Percentiles rank a stretch among this genome's conserved stretches.
Conservation (phyloP, 2,113 vertebrate species). For the Sturnira hondurensis region DNA sequence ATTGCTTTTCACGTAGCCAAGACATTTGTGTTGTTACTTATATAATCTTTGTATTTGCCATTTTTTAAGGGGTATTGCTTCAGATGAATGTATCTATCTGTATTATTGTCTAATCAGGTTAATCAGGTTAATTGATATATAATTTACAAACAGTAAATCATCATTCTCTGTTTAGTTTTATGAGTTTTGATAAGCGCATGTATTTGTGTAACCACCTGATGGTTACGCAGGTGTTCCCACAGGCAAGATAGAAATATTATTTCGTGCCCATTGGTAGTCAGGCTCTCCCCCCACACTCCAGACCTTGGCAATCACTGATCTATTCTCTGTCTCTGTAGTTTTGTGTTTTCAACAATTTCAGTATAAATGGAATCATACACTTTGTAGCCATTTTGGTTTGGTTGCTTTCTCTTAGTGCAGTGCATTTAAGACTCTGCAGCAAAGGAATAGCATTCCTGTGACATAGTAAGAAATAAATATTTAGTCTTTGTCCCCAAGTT, state of each 20-base stretch:
- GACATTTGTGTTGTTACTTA: not conserved
- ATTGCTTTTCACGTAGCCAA: not conserved
- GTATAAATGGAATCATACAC: not conserved
- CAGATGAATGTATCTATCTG: not conserved
- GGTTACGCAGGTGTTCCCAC: not conserved
- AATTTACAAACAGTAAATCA: not conserved
- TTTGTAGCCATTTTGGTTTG: not conserved
- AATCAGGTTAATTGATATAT: not conserved
- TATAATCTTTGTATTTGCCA: not conserved
- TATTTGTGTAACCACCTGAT: not conserved
- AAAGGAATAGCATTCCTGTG: not conserved
- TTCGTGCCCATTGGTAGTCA: not conserved
- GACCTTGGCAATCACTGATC: not conserved
- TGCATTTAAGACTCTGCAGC: not conserved
- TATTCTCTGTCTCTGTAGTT: not conserved
- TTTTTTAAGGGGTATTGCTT: not conserved
- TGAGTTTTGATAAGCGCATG: not conserved
- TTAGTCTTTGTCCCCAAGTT: not conserved
- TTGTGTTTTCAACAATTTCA: not conserved
- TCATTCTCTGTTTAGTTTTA: not conserved
- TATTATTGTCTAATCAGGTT: not conserved
- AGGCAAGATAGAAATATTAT: not conserved
- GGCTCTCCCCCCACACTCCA: not conserved
- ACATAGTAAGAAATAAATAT: not conserved
- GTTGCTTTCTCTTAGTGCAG: not conserved